Conservation (phyloP, 2,113 vertebrate species). For the Xerus inauris region DNA sequence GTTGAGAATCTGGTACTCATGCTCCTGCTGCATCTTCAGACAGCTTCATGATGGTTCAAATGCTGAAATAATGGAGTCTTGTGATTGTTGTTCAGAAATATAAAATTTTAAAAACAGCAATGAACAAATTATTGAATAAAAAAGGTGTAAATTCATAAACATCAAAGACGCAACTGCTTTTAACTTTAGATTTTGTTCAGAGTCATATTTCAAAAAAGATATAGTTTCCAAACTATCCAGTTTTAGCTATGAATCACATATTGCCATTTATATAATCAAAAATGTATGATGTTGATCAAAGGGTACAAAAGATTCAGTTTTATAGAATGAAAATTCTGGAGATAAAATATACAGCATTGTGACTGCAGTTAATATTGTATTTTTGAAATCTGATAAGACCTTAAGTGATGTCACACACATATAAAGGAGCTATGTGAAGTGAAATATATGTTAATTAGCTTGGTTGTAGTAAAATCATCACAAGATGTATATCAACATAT, state of each 20-base stretch:
- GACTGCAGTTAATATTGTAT: no score
- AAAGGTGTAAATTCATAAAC: background rate
- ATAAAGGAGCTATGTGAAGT: background rate
- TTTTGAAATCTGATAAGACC: background rate
- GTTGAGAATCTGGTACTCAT: background rate
- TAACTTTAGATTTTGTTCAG: background rate
- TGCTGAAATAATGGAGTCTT: background rate
- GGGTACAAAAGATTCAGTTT: background rate
- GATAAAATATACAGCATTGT: background rate
- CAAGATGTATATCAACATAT: background rate
- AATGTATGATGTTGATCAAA: background rate
- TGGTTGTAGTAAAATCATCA: background rate
- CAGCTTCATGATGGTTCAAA: background rate
- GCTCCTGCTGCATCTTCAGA: background rate
- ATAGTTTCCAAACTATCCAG: background rate
- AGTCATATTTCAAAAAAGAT: background rate
- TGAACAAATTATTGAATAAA: constrained; percentile 1
- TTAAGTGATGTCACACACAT: background rate
- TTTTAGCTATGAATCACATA: background rate
- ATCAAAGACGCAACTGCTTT: background rate
- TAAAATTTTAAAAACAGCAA: background rate
- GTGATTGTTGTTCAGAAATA: background rate
- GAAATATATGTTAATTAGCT: background rate
- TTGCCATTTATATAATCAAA: background rate
- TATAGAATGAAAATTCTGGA: background rate